Evolutionary conservation across 2,113 vertebrate genomes (phyloP), one percentile per base, ranked within the genome.

Genomic region (Gnathonemus echidnorhynchus): DNA sequence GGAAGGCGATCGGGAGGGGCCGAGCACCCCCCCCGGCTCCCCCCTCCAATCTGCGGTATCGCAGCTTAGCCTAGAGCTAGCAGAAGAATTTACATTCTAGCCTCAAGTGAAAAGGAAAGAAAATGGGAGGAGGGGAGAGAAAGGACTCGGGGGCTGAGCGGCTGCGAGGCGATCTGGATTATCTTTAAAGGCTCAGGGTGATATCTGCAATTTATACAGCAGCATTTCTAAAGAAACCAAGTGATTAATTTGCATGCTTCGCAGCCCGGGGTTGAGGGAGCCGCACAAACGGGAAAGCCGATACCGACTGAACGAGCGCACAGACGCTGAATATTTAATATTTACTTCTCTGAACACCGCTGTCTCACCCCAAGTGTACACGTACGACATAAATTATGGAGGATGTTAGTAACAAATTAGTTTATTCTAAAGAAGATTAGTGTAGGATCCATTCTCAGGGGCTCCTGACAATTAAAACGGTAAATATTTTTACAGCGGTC

Each of bases 101-200:
- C 95, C 95, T 87, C 91, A 89, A 95, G 95, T 93, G 89, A 94
- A 90, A 93, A 93, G 93, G 94, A 93, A 93, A 94, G 95, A 91
- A 91, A 92, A 94, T 93, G 94, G 93, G 93, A 93, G 94, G 93
- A 46, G 21, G 83, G 83, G 42, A n/a, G 42, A 46, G 93, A 94
- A 95, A 96, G 95, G 27, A 96, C 95, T 96, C 94, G 91, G 95
- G 62, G 95, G 95, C 96, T 90, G 93, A 90, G 49, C 95, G 94
- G 93, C 95, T 94, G 94, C 95, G 94, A 96, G 95, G 95, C 96
- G 95, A 96, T 96, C 96, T 96, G 96, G 95, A 95, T 96, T 96
- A 96, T 96, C 95, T 96, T 96, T 94, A 95, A 96, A 96, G 94
- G 95, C 96, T 96, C 88, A 93, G 95, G 96, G 95, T 95, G 93